Conservation (phyloP, 2,113 vertebrate genomes). For the Poeciliopsis occidentalis region DNA sequence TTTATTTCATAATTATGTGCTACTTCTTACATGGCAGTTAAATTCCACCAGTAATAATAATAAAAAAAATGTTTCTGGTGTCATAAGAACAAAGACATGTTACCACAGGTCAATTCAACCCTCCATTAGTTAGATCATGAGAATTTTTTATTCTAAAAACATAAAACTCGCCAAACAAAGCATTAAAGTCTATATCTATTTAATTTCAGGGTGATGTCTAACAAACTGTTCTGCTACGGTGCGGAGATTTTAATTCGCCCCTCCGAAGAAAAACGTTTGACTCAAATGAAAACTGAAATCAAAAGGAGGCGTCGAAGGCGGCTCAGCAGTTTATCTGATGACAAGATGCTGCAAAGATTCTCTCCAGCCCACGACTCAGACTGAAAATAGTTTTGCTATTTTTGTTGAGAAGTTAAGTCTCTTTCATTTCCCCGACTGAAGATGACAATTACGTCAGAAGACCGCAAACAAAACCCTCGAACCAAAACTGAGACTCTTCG, state of each 20-base stretch:
- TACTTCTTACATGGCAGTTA: neutral
- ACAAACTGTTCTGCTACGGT: neutral
- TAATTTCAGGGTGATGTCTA: neutral
- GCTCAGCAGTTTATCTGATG: conserved; percentile 25
- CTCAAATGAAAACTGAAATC: conserved; percentile 4
- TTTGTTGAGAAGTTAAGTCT: conserved; percentile 15
- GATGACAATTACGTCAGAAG: conserved; percentile 9
- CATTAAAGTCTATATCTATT: neutral
- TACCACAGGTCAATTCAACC: neutral
- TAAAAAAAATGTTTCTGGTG: neutral
- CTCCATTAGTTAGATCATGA: neutral
- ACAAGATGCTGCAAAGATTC: conserved; percentile 16
- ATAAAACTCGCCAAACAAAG: neutral
- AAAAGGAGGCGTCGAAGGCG: conserved; percentile 8
- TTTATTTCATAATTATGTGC: neutral
- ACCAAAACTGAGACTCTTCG: neutral
- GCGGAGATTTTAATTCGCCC: neutral
- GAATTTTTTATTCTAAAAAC: too few relatives aligned
- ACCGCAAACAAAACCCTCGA: neutral
- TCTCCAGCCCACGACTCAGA: neutral
- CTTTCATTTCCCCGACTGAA: conserved; percentile 6
- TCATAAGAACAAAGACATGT: neutral
- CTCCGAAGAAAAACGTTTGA: neutral
- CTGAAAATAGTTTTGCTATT: conserved; percentile 45
- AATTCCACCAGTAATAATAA: neutral